A percentile compares a stretch with the other conserved stretches of the same genome.
phyloP scores from a whole-genome alignment of 2,113 vertebrate genomes.

The Cyrtonyx montezumae region DNA sequence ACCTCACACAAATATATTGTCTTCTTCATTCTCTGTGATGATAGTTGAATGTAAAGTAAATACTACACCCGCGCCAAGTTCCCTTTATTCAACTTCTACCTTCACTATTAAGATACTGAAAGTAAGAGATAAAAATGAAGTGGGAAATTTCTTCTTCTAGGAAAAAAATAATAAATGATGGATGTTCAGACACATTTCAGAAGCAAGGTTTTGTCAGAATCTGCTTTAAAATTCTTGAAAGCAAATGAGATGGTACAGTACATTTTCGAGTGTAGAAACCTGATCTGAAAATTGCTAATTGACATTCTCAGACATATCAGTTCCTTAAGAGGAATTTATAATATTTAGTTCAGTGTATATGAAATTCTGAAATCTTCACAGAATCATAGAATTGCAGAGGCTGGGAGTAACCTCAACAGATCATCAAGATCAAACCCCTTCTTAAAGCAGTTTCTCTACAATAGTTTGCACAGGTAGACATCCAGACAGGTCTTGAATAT shows the following conservation, averaged over 20 bases:
- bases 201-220: neutral
- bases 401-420: too few relatives aligned
- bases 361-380: neutral
- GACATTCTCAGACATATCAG: neutral
- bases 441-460: too few relatives aligned
- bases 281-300: neutral
- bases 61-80: neutral
- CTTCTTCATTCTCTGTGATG: neutral
- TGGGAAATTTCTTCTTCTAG: neutral
- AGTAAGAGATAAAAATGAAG: neutral
- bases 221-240: slow-evolving; percentile 10
- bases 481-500: too few relatives aligned
- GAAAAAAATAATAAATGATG: neutral
- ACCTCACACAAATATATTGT: neutral
- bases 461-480: too few relatives aligned
- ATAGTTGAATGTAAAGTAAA: neutral
- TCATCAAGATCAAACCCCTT: too few relatives aligned
- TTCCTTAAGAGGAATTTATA: neutral
- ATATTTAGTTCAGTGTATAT: neutral
- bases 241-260: neutral
- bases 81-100: neutral
- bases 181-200: neutral
- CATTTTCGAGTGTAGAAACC: neutral
- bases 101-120: neutral
- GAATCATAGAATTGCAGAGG: too few relatives aligned